Evolutionary conservation across 1,140 invertebrate genomes (phyloP), one percentile per base, ranked within the genome.

Genomic region (Aethina tumida): DNA sequence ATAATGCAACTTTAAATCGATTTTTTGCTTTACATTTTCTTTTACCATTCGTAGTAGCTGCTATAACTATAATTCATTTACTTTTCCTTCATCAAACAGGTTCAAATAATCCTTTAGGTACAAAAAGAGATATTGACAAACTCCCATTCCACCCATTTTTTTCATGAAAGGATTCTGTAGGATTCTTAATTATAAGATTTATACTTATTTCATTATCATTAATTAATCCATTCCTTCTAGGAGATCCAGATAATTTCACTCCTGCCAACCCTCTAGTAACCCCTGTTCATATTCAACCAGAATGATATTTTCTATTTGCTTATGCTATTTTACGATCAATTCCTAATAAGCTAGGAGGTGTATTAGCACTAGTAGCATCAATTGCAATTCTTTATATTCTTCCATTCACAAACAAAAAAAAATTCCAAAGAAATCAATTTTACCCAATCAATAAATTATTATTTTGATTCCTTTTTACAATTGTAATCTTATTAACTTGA

Each of bases 271-370:
- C 73, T n/a, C 52, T 81, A 68, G 66, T 75, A 13, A 81, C 78
- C 0, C 78, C 77, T 2, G 50, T 67, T 22, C 77, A 80, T 63
- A 81, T 82, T 69, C 71, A 81, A 70, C 78, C 77, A 39, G 77
- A 81, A 71, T 81, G 74, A 73, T 81, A 81, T 60, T 82, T 82
- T 60, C 62, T 81, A 68, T 81, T 81, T 70, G 76, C 76, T 15
- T 81, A 83, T 59, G 73, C 77, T 13, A 83, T 83, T 67, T 48
- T 82, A 53, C 77, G 76, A 32, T 74, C 75, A 41, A 78, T 83
- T 49, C 76, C 76, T 35, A 80, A 79, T 69, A 82, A 84, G 72
- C 58, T 81, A 68, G 74, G 75, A 45, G 77, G 77, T 44, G 77
- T 81, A 22, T 66, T 81, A 58, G 71, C 71, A n/a, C 53, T 80